phyloP scores from a whole-genome alignment of 2,113 vertebrate genomes.

The Procavia capensis region DNA sequence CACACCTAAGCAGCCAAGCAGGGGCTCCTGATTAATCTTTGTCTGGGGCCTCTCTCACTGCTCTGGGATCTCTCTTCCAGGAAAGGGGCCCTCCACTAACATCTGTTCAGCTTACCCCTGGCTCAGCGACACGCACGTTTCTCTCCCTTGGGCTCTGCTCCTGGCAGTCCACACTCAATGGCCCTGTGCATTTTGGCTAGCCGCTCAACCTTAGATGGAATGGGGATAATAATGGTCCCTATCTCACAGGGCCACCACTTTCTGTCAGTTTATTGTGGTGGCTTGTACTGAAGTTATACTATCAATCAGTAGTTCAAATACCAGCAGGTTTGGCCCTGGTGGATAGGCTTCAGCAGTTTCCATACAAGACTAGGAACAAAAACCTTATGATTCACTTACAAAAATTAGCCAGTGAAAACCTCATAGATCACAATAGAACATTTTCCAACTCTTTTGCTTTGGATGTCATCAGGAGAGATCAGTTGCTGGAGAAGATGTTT shows the following conservation, averaged over 20 bases:
- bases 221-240: neutral
- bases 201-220: neutral
- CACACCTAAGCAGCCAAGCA: neutral
- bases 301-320: neutral
- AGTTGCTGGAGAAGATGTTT: too few relatives aligned
- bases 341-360: neutral
- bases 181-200: neutral
- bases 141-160: neutral
- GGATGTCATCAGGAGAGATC: neutral
- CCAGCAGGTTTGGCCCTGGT: neutral
- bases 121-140: neutral
- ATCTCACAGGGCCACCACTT: neutral
- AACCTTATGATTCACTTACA: neutral
- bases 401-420: too few relatives aligned
- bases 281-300: neutral
- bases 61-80: neutral
- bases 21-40: neutral
- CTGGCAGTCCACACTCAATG: neutral
- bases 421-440: neutral
- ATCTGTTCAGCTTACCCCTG: fast-evolving
- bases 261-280: neutral
- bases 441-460: neutral
- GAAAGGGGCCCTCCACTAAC: neutral
- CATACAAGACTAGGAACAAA: neutral
- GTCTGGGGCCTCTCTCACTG: neutral